A percentile compares a stretch with the other conserved stretches of the same genome.
These are phyloP conservation scores for Puma concolor DNA, from an alignment of 2,113 vertebrate species.

Conservation along the genomic window DNA sequence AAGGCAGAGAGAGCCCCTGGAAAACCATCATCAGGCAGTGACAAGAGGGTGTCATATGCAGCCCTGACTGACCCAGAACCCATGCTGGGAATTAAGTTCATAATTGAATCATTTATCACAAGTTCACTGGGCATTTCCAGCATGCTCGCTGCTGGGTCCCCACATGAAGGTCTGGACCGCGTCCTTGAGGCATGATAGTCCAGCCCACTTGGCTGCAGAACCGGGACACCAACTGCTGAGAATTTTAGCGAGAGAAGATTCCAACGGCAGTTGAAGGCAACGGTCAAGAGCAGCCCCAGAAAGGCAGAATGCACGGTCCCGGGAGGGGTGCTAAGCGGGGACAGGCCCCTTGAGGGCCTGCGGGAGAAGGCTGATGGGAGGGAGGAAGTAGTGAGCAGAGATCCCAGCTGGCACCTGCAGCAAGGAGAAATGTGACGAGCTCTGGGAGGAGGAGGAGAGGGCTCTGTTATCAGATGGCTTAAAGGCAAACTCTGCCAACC, in stretches of 20 bases:
- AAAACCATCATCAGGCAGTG: background rate
- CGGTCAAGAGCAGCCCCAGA: background rate
- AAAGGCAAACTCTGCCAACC: background rate
- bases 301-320: background rate
- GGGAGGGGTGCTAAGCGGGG: background rate
- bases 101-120: background rate
- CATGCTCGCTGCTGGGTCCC: background rate
- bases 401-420: fast-evolving
- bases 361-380: background rate
- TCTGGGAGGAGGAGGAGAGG: background rate
- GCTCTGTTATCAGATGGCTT: fast-evolving
- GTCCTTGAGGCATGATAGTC: background rate
- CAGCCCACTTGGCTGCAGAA: background rate
- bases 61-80: background rate
- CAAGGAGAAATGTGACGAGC: background rate
- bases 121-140: background rate
- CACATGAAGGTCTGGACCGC: background rate
- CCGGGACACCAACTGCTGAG: conserved; percentile 33
- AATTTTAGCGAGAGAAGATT: conserved; percentile 46
- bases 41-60: fast-evolving
- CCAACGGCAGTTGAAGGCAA: conserved; percentile 63
- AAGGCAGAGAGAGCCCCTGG: background rate
- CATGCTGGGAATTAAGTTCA: background rate
- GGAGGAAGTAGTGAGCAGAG: background rate
- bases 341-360: fast-evolving